These are phyloP conservation scores for Alces alces DNA, from an alignment of 2,113 vertebrate species.

Conservation along the genomic window DNA sequence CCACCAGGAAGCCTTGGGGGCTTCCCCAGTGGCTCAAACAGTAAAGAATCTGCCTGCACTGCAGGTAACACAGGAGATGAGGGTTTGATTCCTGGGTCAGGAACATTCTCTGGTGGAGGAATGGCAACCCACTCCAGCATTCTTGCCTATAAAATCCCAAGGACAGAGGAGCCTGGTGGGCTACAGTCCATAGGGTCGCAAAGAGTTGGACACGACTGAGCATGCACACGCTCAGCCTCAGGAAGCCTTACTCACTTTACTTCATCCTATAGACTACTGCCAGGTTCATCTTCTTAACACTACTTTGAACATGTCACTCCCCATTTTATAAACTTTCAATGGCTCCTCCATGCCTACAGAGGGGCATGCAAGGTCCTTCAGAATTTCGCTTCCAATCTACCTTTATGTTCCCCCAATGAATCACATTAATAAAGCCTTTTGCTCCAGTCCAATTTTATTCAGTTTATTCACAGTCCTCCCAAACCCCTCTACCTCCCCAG, in stretches of 20 bases:
- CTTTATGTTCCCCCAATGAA: slow-evolving; percentile 28
- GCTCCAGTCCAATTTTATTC: not conserved
- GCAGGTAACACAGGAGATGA: not conserved
- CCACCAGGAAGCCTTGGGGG: not conserved
- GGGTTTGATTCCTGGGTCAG: not conserved
- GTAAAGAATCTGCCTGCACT: not conserved
- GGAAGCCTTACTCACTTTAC: slow-evolving; percentile 3
- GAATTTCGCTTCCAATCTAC: slow-evolving; percentile 36
- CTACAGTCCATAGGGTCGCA: not conserved
- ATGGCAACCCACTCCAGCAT: not conserved
- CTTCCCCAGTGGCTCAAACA: not conserved
- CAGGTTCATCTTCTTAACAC: slow-evolving; percentile 66
- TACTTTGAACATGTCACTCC: slow-evolving; percentile 75
- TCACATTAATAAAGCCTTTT: slow-evolving; percentile 31
- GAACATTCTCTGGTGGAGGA: not conserved
- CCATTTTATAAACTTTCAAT: slow-evolving; percentile 49
- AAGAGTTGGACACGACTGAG: not conserved
- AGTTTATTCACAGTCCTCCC: slow-evolving; percentile 45
- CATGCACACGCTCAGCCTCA: not conserved
- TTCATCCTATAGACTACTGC: slow-evolving; percentile 26
- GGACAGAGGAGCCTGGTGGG: not conserved
- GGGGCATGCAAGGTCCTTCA: slow-evolving; percentile 43
- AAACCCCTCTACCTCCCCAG: slow-evolving; percentile 28
- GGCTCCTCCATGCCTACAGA: slow-evolving; percentile 7
- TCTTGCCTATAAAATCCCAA: not conserved